These are phyloP conservation scores for Megamerina dolium DNA, from an alignment of 2,888 invertebrate species.

Conservation along the genomic window DNA sequence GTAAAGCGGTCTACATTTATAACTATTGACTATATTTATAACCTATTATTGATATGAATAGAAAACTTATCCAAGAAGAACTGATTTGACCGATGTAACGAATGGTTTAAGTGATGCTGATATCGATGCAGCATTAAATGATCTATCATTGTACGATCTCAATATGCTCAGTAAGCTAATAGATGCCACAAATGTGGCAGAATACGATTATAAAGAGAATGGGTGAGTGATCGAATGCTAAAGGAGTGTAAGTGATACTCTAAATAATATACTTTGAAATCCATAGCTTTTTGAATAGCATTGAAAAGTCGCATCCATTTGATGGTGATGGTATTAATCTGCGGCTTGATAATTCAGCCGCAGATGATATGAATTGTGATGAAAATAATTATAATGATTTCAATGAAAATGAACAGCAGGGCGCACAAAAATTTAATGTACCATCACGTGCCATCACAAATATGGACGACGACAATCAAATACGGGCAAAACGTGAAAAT, in stretches of 20 bases:
- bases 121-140: slow-evolving; percentile 34
- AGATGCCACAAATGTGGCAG: slow-evolving; percentile 24
- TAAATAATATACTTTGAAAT: slow-evolving; percentile 5
- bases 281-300: slow-evolving; percentile 25
- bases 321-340: slow-evolving; percentile 5
- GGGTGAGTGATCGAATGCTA: slow-evolving; percentile 6
- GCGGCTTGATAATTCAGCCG: slow-evolving; percentile 11
- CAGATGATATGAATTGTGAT: slow-evolving; percentile 19
- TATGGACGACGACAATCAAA: slow-evolving; percentile 14
- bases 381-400: slow-evolving; percentile 6
- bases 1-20: too few relatives aligned
- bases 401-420: neutral
- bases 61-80: too few relatives aligned
- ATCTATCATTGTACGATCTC: slow-evolving; percentile 35
- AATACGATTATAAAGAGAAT: slow-evolving; percentile 15
- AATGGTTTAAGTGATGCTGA: slow-evolving; percentile 34
- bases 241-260: too few relatives aligned
- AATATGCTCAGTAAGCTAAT: slow-evolving; percentile 32
- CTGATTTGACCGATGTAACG: slow-evolving; percentile 25
- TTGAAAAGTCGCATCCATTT: slow-evolving; percentile 23
- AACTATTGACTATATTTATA: too few relatives aligned
- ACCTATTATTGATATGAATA: too few relatives aligned
- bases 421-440: neutral
- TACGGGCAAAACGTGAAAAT: slow-evolving; percentile 24
- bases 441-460: too few relatives aligned